Evolutionary conservation across 2,113 vertebrate genomes (phyloP).

Genomic region (Plecotus auritus): DNA sequence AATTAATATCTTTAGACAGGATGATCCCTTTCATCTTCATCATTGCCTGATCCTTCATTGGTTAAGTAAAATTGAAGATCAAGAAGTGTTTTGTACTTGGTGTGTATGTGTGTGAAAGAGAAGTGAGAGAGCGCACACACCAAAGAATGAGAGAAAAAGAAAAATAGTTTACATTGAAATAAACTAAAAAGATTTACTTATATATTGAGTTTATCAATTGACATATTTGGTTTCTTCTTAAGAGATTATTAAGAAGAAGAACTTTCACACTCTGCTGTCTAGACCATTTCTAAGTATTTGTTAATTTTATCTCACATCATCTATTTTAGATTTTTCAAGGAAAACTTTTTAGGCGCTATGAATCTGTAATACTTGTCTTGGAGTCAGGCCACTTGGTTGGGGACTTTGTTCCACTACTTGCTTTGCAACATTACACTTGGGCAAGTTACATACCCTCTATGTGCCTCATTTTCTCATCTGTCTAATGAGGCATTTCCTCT

Average conservation of each 20-base stretch:
- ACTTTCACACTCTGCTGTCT: background rate
- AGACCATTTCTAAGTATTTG: constrained; percentile 27
- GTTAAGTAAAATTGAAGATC: constrained; percentile 36
- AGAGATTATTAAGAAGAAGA: background rate
- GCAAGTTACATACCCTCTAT: constrained; percentile 20
- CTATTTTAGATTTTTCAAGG: constrained; percentile 30
- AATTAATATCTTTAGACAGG: background rate
- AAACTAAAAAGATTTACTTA: constrained; percentile 25
- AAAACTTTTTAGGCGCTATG: background rate
- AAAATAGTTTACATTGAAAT: background rate
- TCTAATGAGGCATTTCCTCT: constrained; percentile 46
- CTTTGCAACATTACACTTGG: background rate
- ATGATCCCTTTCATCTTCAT: background rate
- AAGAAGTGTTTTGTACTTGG: background rate
- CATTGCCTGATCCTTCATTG: constrained; percentile 2
- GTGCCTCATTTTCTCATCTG: constrained; percentile 4
- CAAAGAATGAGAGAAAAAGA: background rate
- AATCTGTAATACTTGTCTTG: background rate
- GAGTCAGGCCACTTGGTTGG: background rate
- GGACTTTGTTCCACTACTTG: background rate
- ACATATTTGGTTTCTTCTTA: constrained; percentile 20
- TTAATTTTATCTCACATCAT: background rate
- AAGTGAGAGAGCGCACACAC: background rate
- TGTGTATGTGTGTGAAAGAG: background rate
- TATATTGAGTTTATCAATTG: background rate